Conservation (phyloP, 2,797 vertebrate genomes). For the Cetoscarus ocellatus region DNA sequence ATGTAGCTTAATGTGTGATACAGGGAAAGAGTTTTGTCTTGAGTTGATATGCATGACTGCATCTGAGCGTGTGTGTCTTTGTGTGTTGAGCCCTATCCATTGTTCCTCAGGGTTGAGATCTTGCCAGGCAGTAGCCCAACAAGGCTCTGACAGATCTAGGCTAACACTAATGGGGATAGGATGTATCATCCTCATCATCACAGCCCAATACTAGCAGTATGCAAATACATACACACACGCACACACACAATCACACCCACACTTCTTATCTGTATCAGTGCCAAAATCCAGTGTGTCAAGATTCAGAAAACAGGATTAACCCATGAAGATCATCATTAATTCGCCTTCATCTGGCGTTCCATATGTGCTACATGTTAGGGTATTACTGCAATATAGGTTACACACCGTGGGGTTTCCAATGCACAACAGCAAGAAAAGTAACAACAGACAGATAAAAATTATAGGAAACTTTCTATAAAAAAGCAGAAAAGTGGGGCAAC, state of each 20-base stretch:
- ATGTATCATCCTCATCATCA: slow-evolving; percentile 73
- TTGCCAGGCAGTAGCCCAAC: slow-evolving; percentile 72
- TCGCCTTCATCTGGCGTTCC: slow-evolving; percentile 50
- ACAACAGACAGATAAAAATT: slow-evolving; percentile 12
- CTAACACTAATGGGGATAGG: slow-evolving; percentile 84
- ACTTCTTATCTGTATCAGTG: slow-evolving; percentile 31
- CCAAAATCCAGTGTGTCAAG: slow-evolving; percentile 33
- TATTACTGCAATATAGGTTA: slow-evolving; percentile 29
- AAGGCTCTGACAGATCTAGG: slow-evolving; percentile 85
- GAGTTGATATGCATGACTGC: slow-evolving; percentile 19
- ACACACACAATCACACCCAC: slow-evolving; percentile 5
- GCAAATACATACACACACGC: neutral
- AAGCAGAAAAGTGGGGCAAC: slow-evolving; percentile 23
- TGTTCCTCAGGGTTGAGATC: slow-evolving; percentile 73
- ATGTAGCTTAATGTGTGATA: slow-evolving; percentile 22
- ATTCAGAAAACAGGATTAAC: slow-evolving; percentile 52
- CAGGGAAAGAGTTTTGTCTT: slow-evolving; percentile 16
- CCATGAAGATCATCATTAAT: slow-evolving; percentile 51
- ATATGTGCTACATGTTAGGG: slow-evolving; percentile 30
- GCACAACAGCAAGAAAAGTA: slow-evolving; percentile 24
- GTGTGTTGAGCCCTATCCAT: slow-evolving; percentile 61
- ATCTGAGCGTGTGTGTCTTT: slow-evolving; percentile 38
- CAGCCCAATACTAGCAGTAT: slow-evolving; percentile 39
- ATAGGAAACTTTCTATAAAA: slow-evolving; percentile 1
- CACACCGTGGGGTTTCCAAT: slow-evolving; percentile 25